Evolutionary conservation across 1,140 invertebrate genomes (phyloP).

Genomic region (Macrotrachela quadricornifera): DNA sequence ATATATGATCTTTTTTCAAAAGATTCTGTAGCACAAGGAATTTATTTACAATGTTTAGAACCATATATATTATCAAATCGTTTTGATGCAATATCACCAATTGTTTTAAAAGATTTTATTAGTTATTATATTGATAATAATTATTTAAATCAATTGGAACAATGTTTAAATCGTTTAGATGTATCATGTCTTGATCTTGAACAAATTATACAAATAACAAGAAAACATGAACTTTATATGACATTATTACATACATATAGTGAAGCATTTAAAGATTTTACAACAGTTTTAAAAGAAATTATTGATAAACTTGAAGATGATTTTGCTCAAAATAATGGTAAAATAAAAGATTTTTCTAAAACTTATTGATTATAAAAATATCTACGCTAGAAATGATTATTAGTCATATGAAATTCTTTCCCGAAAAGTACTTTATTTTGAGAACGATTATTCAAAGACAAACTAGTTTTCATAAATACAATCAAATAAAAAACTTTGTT

Average conservation of each 20-base stretch:
- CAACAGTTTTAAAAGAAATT: conserved; percentile 55
- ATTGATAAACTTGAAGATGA: conserved; percentile 14
- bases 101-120: conserved; percentile 37
- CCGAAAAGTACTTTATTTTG: no score
- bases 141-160: conserved; percentile 44
- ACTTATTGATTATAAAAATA: no score
- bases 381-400: no score
- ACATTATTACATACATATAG: conserved; percentile 71
- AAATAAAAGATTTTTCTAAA: neutral
- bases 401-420: no score
- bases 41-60: conserved; percentile 38
- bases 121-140: conserved; percentile 31
- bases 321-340: conserved; percentile 15
- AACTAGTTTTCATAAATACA: no score
- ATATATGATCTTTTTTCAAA: conserved; percentile 32
- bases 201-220: conserved; percentile 56
- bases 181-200: conserved; percentile 67
- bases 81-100: conserved; percentile 34
- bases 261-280: conserved; percentile 57
- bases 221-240: conserved; percentile 53
- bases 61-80: conserved; percentile 35
- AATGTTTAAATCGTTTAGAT: conserved; percentile 55
- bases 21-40: conserved; percentile 27
- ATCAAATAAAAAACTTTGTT: no score
- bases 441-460: no score